Percentiles rank a stretch among this genome's conserved stretches.
These are phyloP conservation scores for Temnothorax rugatulus DNA, from an alignment of 2,888 invertebrate genomes.

Conservation along the genomic window DNA sequence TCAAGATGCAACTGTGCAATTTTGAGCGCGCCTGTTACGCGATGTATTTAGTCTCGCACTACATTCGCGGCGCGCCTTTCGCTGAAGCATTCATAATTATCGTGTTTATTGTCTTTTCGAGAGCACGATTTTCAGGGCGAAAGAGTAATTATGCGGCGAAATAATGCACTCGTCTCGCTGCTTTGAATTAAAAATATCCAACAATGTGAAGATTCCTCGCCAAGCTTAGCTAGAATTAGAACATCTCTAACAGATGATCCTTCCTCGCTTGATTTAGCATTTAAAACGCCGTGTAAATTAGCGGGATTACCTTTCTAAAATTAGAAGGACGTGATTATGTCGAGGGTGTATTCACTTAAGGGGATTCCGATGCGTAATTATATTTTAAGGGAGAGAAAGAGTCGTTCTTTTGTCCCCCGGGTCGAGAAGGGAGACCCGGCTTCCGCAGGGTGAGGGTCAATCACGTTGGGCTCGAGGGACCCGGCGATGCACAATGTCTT, in stretches of 20 bases:
- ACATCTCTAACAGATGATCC: not conserved
- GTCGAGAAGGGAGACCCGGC: slow-evolving; percentile 9
- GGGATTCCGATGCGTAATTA: not conserved
- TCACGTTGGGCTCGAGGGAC: slow-evolving; percentile 30
- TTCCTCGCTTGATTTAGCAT: not conserved
- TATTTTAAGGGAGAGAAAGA: slow-evolving; percentile 7
- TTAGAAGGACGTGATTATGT: not conserved
- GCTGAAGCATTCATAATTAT: slow-evolving; percentile 49
- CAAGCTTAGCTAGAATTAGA: not conserved
- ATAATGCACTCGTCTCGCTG: not conserved
- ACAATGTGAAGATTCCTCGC: not conserved
- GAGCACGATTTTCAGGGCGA: slow-evolving; percentile 37
- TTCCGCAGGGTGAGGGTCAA: slow-evolving; percentile 6
- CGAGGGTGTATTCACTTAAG: not conserved
- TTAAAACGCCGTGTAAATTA: not conserved
- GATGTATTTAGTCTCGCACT: not conserved
- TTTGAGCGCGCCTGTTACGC: not conserved
- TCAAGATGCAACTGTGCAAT: not conserved
- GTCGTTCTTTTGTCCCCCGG: not conserved
- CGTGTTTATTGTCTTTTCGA: slow-evolving; percentile 42
- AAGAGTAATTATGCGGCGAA: slow-evolving; percentile 31
- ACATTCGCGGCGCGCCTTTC: not conserved
- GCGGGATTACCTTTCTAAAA: not conserved
- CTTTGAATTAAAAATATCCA: not conserved
- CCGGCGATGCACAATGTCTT: not conserved